These are phyloP conservation scores for Gonatopus flavifemur DNA, from an alignment of 1,140 invertebrate species.

Conservation along the genomic window DNA sequence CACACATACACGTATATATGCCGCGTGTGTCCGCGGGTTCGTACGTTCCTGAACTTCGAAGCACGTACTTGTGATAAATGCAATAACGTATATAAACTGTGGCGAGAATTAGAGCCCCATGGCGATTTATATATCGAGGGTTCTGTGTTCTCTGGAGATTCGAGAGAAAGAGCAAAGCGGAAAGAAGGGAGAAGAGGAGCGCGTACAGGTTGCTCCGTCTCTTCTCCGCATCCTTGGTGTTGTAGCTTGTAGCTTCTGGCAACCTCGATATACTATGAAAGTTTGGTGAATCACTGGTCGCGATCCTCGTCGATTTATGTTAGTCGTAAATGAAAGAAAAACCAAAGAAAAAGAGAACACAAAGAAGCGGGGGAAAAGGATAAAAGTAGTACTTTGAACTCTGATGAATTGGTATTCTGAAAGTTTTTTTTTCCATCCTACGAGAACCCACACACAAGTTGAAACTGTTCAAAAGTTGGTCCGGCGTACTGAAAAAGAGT, in stretches of 20 bases:
- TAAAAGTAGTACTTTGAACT: slow-evolving; percentile 17
- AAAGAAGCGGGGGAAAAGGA: not conserved
- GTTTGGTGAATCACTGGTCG: slow-evolving; percentile 24
- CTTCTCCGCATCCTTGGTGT: no score
- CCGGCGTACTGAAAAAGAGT: no score
- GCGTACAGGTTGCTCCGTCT: no score
- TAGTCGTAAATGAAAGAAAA: slow-evolving; percentile 25
- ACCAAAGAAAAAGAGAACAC: not conserved
- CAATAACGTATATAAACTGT: slow-evolving; percentile 53
- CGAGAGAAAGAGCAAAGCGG: no score
- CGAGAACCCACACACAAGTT: no score
- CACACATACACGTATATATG: slow-evolving; percentile 20
- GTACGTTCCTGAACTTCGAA: slow-evolving; percentile 22
- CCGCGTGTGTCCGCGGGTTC: slow-evolving; percentile 16
- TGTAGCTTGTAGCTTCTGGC: no score
- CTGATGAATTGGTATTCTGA: slow-evolving; percentile 25
- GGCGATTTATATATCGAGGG: slow-evolving; percentile 33
- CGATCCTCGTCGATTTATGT: slow-evolving; percentile 25
- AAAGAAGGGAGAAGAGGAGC: no score
- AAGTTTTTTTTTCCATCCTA: no score
- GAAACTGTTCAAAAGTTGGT: no score
- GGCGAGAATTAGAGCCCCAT: slow-evolving; percentile 46
- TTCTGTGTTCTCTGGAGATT: slow-evolving; percentile 9
- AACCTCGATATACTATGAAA: slow-evolving; percentile 15
- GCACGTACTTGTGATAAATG: slow-evolving; percentile 52